These are phyloP conservation scores for Mobula birostris DNA, from an alignment of 2,113 vertebrate genomes.

Conservation along the genomic window DNA sequence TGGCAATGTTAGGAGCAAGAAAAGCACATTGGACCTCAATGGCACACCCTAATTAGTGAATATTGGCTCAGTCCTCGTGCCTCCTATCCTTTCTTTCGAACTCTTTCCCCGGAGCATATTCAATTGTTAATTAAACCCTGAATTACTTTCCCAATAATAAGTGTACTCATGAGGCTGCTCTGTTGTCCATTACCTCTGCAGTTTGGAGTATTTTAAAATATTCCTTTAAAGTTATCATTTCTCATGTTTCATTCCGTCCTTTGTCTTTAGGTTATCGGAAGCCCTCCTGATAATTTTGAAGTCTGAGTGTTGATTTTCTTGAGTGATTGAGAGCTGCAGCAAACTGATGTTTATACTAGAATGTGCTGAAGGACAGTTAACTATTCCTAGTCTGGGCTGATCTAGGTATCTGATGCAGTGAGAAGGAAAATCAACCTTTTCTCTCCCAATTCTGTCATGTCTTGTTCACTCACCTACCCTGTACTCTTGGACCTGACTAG, in stretches of 20 bases:
- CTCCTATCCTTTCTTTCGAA: not conserved
- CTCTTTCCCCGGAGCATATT: not conserved
- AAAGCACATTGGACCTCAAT: not conserved
- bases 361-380: not conserved
- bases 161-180: not conserved
- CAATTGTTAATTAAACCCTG: not conserved
- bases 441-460: too few species aligned
- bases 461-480: too few species aligned
- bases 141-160: not conserved
- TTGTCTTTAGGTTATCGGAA: not conserved
- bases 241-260: not conserved
- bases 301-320: not conserved
- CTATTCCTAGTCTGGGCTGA: not conserved
- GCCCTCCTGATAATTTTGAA: not conserved
- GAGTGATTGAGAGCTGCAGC: not conserved
- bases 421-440: not conserved
- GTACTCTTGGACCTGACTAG: too few species aligned
- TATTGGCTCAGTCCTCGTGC: not conserved
- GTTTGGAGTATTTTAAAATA: not conserved
- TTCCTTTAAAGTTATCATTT: not conserved
- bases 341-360: not conserved
- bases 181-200: not conserved
- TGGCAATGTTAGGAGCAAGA: not conserved
- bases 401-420: not conserved
- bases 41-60: not conserved